phyloP scores from a whole-genome alignment of 2,113 vertebrate genomes.

The Mormoops blainvillei region DNA sequence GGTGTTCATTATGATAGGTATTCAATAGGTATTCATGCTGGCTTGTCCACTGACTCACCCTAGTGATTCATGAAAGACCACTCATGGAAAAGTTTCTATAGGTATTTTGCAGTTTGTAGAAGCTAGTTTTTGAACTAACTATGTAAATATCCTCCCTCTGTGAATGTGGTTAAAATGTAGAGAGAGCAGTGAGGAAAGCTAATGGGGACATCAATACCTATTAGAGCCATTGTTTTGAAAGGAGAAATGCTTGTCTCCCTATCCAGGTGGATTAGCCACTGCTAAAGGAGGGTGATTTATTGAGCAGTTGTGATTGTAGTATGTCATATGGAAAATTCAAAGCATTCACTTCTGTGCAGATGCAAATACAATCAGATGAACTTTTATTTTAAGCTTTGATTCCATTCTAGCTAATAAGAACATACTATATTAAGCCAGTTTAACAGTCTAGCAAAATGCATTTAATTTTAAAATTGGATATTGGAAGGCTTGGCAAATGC shows the following conservation, averaged over 20 bases:
- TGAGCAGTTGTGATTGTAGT: neutral
- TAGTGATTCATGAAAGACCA: neutral
- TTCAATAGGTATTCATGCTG: neutral
- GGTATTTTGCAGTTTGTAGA: neutral
- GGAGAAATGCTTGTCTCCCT: neutral
- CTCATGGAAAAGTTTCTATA: neutral
- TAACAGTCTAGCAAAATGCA: constrained; percentile 47
- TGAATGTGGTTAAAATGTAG: neutral
- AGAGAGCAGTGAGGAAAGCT: neutral
- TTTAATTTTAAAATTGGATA: constrained; percentile 39
- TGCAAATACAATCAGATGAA: constrained; percentile 27
- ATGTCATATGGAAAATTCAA: neutral
- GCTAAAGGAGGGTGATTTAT: neutral
- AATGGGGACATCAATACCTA: neutral
- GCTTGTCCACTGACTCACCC: neutral
- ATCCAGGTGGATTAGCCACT: neutral
- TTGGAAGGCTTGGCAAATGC: neutral
- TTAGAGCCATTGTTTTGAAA: neutral
- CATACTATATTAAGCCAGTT: constrained; percentile 48
- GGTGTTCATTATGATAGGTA: neutral
- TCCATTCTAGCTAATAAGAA: constrained; percentile 61
- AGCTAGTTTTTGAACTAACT: neutral
- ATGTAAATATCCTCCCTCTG: neutral
- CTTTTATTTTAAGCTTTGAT: constrained; percentile 78
- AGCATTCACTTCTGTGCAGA: neutral